Evolutionary conservation across 2,888 invertebrate species (phyloP).

Genomic region (Zele albiditarsus): DNA sequence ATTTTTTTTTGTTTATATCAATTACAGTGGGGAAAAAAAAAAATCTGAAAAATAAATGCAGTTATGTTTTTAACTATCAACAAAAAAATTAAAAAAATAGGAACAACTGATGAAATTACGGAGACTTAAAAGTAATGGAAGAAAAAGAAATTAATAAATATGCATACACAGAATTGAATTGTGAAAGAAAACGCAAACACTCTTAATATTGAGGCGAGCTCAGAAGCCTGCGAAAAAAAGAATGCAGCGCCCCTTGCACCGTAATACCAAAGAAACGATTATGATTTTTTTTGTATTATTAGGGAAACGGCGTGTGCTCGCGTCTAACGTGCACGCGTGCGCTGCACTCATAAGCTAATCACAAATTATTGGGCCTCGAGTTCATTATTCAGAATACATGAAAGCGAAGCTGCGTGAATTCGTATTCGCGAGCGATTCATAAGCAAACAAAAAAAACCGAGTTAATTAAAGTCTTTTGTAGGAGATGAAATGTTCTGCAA

Average conservation of each 20-base stretch:
- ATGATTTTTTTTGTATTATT: slow-evolving; percentile 64
- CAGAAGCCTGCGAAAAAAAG: slow-evolving; percentile 51
- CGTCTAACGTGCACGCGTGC: slow-evolving; percentile 45
- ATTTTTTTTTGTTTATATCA: slow-evolving; percentile 47
- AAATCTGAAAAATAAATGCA: slow-evolving; percentile 48
- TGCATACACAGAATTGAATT: not conserved
- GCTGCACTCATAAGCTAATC: slow-evolving; percentile 34
- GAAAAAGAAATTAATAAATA: slow-evolving; percentile 14
- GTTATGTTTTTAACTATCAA: slow-evolving; percentile 51
- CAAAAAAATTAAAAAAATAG: slow-evolving; percentile 51
- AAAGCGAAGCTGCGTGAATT: slow-evolving; percentile 20
- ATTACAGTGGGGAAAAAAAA: slow-evolving; percentile 40
- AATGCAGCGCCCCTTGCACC: slow-evolving; percentile 52
- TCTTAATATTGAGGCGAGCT: slow-evolving; percentile 53
- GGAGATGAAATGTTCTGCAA: not conserved
- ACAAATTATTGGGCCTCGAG: slow-evolving; percentile 50
- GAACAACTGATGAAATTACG: slow-evolving; percentile 22
- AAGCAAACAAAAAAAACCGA: not conserved
- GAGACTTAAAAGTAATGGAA: slow-evolving; percentile 49
- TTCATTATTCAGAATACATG: slow-evolving; percentile 54
- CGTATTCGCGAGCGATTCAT: slow-evolving; percentile 17
- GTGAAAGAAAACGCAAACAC: slow-evolving; percentile 41
- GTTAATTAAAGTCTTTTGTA: not conserved
- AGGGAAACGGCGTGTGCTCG: slow-evolving; percentile 63
- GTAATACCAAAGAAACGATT: slow-evolving; percentile 72